Evolutionary conservation across 2,888 invertebrate genomes (phyloP), one percentile per base, ranked within the genome.

Genomic region (Sarcophaga variegata): DNA sequence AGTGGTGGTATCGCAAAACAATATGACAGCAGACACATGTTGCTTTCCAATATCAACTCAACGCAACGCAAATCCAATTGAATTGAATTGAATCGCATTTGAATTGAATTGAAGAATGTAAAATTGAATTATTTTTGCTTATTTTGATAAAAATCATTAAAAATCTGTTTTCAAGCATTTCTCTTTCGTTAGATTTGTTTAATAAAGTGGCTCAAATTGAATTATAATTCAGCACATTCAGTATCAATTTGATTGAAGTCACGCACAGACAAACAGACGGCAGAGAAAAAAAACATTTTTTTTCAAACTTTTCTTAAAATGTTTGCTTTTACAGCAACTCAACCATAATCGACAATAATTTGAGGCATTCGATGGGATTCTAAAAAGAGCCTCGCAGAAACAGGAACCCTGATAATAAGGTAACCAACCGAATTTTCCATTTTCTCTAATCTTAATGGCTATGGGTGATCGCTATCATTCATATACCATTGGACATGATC

Each of bases 81-180:
- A 92, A 92, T 92, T 91, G 91, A 37, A 37, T 37, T 37, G 37
- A 8, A 37, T 37, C 22, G 22, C 22, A 22, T 22, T 37, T 37
- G 8, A 37, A 37, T 37, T 37, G 37, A 37, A 37, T 37, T 37
- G 37, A 37, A 37, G 37, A 37, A 37, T 8, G 37, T 10, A 37
- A 37, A 37, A 37, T 37, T 37, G 37, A 37, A 37, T 37, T 37
- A 37, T 37, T 37, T 90, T 91, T 90, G 89, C 89, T 90, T 90
- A 90, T 90, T 90, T 91, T 91, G 85, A 86, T 88, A 90, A 37
- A 37, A 89, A 88, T 90, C 91, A 92, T 91, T 91, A 90, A 91
- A 37, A 90, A 90, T 88, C 86, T 80, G 79, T 85, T 87, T 87
- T 47, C 1, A 47, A 75, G 62, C 22, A 54, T 37, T 17, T 75